Evolutionary conservation across 2,888 invertebrate species (phyloP).

Genomic region (Phyto melanocephala): DNA sequence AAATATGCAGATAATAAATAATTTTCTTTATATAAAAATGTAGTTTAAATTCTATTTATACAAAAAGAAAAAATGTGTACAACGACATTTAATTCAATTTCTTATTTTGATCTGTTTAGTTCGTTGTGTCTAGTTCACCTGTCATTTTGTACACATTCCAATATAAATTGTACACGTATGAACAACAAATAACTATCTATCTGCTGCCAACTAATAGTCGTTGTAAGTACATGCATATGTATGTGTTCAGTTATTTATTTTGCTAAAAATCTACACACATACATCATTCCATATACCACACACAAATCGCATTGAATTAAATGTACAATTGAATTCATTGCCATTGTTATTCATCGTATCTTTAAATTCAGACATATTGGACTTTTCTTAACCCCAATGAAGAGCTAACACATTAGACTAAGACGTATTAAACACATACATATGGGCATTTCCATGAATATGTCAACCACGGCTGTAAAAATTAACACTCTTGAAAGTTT

Average conservation of each 20-base stretch:
- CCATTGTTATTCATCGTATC: conserved; percentile 32
- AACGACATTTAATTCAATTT: conserved; percentile 58
- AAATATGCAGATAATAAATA: conserved; percentile 39
- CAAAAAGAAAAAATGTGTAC: conserved; percentile 3
- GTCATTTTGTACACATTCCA: conserved; percentile 22
- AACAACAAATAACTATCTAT: background rate
- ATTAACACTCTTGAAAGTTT: no score
- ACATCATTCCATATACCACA: no score
- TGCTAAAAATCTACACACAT: conserved; percentile 4
- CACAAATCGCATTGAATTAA: conserved; percentile 29
- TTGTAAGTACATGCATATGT: no score
- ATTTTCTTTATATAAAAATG: conserved; percentile 18
- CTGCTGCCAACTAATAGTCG: conserved; percentile 28
- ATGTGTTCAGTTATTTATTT: conserved; percentile 26
- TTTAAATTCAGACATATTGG: conserved; percentile 43
- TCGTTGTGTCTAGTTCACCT: conserved; percentile 54
- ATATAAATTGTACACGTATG: background rate
- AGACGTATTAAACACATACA: background rate
- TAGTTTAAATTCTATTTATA: conserved; percentile 30
- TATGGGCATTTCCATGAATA: no score
- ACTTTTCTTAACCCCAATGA: conserved; percentile 40
- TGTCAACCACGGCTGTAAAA: no score
- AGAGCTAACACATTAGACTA: conserved; percentile 21
- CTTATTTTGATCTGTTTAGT: conserved; percentile 57
- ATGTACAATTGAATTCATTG: conserved; percentile 42